Conservation (phyloP, 2,113 vertebrate genomes). For the Lampris megalopsis region DNA sequence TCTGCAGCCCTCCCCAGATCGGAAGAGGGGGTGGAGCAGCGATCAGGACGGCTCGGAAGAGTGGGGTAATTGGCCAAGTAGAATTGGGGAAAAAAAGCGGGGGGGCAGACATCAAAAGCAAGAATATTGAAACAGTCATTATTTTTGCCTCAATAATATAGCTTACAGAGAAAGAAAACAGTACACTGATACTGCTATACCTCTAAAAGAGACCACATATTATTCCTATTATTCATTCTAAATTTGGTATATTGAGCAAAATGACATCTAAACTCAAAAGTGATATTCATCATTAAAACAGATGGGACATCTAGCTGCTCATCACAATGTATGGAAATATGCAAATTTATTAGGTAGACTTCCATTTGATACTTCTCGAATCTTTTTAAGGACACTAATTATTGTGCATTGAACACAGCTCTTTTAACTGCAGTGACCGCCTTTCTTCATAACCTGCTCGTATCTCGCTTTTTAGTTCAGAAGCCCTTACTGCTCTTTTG, state of each 20-base stretch:
- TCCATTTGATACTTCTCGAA: neutral
- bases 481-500: constrained; percentile 23
- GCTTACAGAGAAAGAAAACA: too few species aligned
- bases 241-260: neutral
- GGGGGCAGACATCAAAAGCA: neutral
- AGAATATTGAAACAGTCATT: neutral
- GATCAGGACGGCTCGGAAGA: too few species aligned
- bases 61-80: too few species aligned
- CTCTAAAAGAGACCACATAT: too few species aligned
- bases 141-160: too few species aligned
- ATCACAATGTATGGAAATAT: constrained; percentile 12
- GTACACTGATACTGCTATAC: too few species aligned
- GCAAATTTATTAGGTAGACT: neutral
- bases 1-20: too few species aligned
- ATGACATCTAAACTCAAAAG: neutral
- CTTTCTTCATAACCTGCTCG: constrained; percentile 21
- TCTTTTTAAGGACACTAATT: neutral
- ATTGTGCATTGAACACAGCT: neutral
- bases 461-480: constrained; percentile 34
- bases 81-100: too few species aligned
- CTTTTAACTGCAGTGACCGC: neutral
- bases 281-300: neutral
- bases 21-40: too few species aligned
- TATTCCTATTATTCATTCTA: neutral
- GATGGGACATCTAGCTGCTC: neutral